Evolutionary conservation across 2,888 invertebrate species (phyloP).

Genomic region (Hermodice carunculata): DNA sequence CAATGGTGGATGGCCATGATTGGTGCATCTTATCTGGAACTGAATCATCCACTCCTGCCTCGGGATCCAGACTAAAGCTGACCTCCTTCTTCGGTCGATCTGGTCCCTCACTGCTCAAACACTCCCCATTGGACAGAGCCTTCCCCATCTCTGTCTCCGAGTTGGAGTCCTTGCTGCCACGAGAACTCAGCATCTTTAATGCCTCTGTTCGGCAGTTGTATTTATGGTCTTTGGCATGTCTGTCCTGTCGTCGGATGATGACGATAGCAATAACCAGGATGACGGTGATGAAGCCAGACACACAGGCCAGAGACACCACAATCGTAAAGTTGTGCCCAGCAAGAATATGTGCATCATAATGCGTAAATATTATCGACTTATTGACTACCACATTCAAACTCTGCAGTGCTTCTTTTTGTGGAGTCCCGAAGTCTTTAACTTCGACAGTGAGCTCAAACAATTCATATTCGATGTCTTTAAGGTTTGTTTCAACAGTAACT

Average conservation of each 20-base stretch:
- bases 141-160: slow-evolving; percentile 11
- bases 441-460: slow-evolving; percentile 10
- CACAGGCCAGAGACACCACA: slow-evolving; percentile 12
- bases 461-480: not conserved
- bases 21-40: too few relatives aligned
- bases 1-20: slow-evolving; percentile 25
- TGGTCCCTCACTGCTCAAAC: slow-evolving; percentile 16
- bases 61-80: slow-evolving; percentile 31
- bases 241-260: not conserved
- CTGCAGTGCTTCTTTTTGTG: not conserved
- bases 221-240: slow-evolving; percentile 15
- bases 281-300: slow-evolving; percentile 6
- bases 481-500: not conserved
- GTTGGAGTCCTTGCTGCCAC: slow-evolving; percentile 9
- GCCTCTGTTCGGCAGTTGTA: slow-evolving; percentile 25
- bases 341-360: not conserved
- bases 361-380: too few relatives aligned
- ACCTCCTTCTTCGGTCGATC: slow-evolving; percentile 27
- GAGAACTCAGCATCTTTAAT: slow-evolving; percentile 16
- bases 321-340: slow-evolving; percentile 15
- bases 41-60: too few relatives aligned
- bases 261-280: slow-evolving; percentile 17
- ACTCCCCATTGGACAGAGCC: slow-evolving; percentile 18
- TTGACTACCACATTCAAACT: slow-evolving; percentile 33
- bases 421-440: slow-evolving; percentile 15